Evolutionary conservation across 2,888 invertebrate genomes (phyloP).

Genomic region (Reticulitermes lucifugus): DNA sequence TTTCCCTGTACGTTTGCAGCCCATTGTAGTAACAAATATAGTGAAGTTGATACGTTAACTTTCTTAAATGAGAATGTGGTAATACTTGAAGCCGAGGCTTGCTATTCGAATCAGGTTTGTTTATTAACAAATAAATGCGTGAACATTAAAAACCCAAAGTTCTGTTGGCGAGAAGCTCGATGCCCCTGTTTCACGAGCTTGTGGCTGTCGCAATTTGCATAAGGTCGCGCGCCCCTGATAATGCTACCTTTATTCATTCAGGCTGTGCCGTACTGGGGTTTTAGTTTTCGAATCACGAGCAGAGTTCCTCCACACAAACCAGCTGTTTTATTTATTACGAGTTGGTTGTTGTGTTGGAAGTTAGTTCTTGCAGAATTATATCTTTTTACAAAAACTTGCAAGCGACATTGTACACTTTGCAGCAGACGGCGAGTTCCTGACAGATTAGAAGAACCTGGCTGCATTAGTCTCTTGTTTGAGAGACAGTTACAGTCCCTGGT

Average conservation of each 20-base stretch:
- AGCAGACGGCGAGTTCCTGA: background rate
- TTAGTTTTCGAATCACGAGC: background rate
- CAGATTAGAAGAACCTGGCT: background rate
- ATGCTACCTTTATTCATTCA: background rate
- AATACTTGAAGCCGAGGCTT: no score
- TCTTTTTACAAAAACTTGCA: background rate
- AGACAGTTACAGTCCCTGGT: no score
- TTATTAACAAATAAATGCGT: no score
- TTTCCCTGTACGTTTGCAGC: no score
- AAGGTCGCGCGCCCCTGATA: background rate
- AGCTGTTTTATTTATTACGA: constrained; percentile 8
- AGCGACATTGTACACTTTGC: constrained; percentile 4
- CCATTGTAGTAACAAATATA: no score
- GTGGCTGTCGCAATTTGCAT: background rate
- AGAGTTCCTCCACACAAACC: background rate
- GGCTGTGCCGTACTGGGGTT: background rate
- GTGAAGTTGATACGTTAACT: no score
- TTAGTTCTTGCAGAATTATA: background rate
- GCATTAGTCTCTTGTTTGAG: background rate
- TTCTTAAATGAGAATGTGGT: no score
- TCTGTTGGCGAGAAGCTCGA: no score
- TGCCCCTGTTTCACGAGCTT: no score
- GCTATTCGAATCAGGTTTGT: no score
- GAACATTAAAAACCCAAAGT: no score
- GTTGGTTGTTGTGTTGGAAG: background rate